These are phyloP conservation scores for Nematolebias whitei DNA, from an alignment of 2,113 vertebrate genomes.

Conservation along the genomic window DNA sequence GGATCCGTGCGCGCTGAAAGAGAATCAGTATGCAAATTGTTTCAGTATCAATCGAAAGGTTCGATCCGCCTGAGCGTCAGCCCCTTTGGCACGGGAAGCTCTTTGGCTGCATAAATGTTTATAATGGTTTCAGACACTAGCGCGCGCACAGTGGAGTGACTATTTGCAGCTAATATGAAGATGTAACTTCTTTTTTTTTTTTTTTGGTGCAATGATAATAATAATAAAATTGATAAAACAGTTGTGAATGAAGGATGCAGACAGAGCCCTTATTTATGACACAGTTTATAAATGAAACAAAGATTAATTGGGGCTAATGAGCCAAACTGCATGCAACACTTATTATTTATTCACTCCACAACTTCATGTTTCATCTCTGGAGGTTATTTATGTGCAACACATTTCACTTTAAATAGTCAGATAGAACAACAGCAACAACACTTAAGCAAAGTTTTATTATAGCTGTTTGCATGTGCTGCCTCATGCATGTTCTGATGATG, in stretches of 20 bases:
- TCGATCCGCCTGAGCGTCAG: constrained; percentile 97
- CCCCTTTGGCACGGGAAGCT: constrained; percentile 82
- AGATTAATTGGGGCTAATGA: not conserved
- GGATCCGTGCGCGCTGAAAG: constrained; percentile 91
- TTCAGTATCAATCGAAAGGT: constrained; percentile 99
- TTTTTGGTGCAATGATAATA: not conserved
- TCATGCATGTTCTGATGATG: not conserved
- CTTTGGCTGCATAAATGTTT: constrained; percentile 73
- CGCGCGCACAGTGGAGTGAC: constrained; percentile 8
- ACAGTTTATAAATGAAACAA: not conserved
- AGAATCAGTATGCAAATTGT: constrained; percentile 99
- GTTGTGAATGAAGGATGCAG: not conserved
- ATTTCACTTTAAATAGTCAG: not conserved
- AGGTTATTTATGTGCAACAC: constrained; percentile 1
- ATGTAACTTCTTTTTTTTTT: constrained; percentile 20
- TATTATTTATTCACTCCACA: too few species aligned
- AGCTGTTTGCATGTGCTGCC: not conserved
- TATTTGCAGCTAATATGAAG: constrained; percentile 8
- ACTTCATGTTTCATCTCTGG: not conserved
- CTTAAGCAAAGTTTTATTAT: not conserved
- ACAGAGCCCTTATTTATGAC: too few species aligned
- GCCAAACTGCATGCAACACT: too few species aligned
- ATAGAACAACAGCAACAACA: not conserved
- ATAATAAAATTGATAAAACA: not conserved
- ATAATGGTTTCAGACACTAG: constrained; percentile 60